Evolutionary conservation across 2,113 vertebrate genomes (phyloP).

Genomic region (Alouatta palliata): DNA sequence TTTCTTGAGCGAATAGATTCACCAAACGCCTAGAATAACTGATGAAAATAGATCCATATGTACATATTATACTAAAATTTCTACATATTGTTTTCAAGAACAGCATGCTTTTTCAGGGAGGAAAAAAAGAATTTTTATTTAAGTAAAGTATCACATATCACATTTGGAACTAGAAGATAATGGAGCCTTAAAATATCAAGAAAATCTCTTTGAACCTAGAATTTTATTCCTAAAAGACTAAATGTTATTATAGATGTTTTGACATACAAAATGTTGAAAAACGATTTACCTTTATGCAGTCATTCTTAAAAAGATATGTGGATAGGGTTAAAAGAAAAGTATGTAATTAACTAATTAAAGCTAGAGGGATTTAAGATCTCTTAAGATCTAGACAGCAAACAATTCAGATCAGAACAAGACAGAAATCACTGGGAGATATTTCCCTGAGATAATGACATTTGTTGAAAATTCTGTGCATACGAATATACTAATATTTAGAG

Average conservation of each 20-base stretch:
- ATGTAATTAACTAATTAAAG: not conserved
- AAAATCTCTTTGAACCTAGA: not conserved
- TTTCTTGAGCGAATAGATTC: not conserved
- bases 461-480: not conserved
- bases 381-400: not conserved
- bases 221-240: not conserved
- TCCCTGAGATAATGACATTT: not conserved
- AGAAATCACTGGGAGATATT: not conserved
- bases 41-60: not conserved
- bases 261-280: not conserved
- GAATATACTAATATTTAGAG: not conserved
- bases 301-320: not conserved
- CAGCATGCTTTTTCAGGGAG: not conserved
- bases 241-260: not conserved
- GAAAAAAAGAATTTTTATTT: not conserved
- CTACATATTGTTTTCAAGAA: not conserved
- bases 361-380: not conserved
- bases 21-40: not conserved
- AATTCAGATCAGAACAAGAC: not conserved
- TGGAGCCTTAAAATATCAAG: not conserved
- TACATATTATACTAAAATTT: not conserved
- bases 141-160: not conserved
- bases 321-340: not conserved
- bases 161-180: not conserved
- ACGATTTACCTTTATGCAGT: not conserved